Base-by-base conservation (phyloP, 1,140 invertebrate genomes). In the Neuroterus valhalla region DNA sequence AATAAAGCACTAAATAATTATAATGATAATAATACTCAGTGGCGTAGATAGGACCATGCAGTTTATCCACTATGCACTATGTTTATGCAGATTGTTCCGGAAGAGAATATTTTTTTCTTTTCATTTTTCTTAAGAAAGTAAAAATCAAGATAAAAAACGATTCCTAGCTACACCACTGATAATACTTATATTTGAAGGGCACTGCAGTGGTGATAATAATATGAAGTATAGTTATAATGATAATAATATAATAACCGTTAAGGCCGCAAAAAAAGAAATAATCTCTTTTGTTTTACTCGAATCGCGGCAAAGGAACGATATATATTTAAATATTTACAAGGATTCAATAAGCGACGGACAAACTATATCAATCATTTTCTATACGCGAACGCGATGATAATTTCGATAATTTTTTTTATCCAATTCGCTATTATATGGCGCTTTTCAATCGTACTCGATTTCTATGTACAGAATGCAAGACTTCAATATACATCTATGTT, bases 1-100 rank as follows among this genome's bases (percentile, higher is more conserved):
- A 73, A 70, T 73, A 66, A 62, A 70, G 74, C 62, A 42, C 50
- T 67, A 45, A 73, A 71, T 72, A 68, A 43, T 68, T 66, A 52
- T 68, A 76, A 69, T 71, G 73, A 75, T 70, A 70, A 45, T 72
- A 78, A 31, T 74, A 75, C 67, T 43, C 71, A 75, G 71, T 74
- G 46, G 19, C 45, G 43, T 45, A 66, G 26, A 31, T 62, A 62
- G 55, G 23, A 66, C 38, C 26, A 55, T 71, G 45, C n/a, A n/a
- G n/a, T n/a, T n/a, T n/a, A n/a, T n/a, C n/a, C n/a, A n/a, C n/a
- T n/a, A n/a, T n/a, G n/a, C n/a, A n/a, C n/a, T n/a, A n/a, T n/a
- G n/a, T n/a, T n/a, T n/a, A 55, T 55, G 14, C 14, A 12, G 2
- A 26, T 11, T 26, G n/a, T n/a, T 14, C 5, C 14, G 12, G 2